Percentiles rank a stretch among this genome's conserved stretches.
Evolutionary conservation across 2,888 invertebrate species (phyloP).

Genomic region (Troides aeacus): DNA sequence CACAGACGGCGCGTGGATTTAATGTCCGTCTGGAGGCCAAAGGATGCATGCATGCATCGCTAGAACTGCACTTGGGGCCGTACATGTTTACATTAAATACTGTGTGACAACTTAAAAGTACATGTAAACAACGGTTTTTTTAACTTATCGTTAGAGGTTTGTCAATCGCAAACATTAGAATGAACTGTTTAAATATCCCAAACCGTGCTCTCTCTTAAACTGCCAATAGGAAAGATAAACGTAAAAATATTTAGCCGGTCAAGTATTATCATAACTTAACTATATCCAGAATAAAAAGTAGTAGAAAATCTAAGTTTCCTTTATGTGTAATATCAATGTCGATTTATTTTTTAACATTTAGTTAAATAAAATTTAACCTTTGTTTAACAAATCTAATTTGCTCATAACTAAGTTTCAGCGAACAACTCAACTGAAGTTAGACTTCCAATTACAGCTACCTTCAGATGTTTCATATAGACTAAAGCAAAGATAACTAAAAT

Average conservation of each 20-base stretch:
- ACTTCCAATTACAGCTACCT: no score
- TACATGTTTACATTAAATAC: slow-evolving; percentile 8
- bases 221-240: neutral
- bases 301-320: no score
- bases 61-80: slow-evolving; percentile 32
- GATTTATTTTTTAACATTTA: no score
- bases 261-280: no score
- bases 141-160: neutral
- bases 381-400: no score
- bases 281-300: no score
- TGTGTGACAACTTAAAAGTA: neutral
- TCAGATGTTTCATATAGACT: no score
- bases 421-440: no score
- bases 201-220: neutral
- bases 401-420: no score
- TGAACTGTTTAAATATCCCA: neutral
- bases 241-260: neutral
- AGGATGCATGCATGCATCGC: slow-evolving; percentile 8
- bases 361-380: no score
- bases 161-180: neutral
- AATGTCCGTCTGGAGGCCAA: slow-evolving; percentile 47
- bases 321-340: no score
- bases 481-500: no score
- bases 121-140: neutral
- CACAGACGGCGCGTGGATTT: slow-evolving; percentile 46